Percentiles rank a stretch among this genome's conserved stretches.
These are phyloP conservation scores for Brachionus rubens DNA, from an alignment of 1,140 invertebrate species.

Conservation along the genomic window DNA sequence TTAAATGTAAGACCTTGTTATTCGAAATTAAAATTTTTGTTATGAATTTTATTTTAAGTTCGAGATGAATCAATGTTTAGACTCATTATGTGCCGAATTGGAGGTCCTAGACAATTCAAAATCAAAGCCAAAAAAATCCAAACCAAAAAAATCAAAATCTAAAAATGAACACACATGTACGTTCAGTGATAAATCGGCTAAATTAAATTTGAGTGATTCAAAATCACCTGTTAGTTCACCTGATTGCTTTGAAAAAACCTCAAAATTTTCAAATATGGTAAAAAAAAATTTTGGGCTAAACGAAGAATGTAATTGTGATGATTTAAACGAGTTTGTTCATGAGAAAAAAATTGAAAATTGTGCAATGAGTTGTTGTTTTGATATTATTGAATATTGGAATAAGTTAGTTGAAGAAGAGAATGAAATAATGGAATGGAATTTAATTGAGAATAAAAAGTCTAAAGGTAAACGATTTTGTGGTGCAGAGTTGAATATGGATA, in stretches of 20 bases:
- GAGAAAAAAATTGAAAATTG: background rate
- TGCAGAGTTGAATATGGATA: background rate
- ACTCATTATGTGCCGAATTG: background rate
- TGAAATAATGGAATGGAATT: background rate
- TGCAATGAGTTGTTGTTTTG: constrained; percentile 34
- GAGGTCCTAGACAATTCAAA: background rate
- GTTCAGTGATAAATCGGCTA: background rate
- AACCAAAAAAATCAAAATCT: background rate
- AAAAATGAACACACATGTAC: background rate
- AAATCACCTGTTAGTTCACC: background rate
- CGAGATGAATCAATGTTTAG: constrained; percentile 13
- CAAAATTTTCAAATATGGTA: background rate
- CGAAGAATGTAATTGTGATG: constrained; percentile 16
- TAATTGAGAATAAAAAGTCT: background rate
- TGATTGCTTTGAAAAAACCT: background rate
- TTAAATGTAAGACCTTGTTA: constrained; percentile 65
- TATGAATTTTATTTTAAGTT: background rate
- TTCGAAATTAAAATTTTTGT: background rate
- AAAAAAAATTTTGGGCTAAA: constrained; percentile 15
- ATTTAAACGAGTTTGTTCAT: constrained; percentile 16
- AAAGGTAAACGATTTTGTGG: background rate
- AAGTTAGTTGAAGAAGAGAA: constrained; percentile 11
- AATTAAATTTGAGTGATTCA: constrained; percentile 1
- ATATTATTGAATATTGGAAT: constrained; percentile 34
- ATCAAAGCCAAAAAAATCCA: background rate